Evolutionary conservation across 2,113 vertebrate genomes (phyloP).

Genomic region (Brevimyrus niger): DNA sequence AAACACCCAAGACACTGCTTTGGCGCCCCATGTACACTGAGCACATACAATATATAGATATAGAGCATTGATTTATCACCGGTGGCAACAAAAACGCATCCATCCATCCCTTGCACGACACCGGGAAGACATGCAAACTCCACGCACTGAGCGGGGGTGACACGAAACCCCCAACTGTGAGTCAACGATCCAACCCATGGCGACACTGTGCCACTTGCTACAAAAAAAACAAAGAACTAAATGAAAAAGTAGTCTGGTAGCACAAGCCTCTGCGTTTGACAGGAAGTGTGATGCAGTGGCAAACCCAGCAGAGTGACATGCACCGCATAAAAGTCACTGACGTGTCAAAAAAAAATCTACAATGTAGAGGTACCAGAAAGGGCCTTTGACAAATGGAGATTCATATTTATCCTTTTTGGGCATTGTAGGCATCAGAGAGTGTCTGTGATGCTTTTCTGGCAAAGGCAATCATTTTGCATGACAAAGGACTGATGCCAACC

Average conservation of each 20-base stretch:
- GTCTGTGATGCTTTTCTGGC: conserved; percentile 47
- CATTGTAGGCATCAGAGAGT: conserved; percentile 25
- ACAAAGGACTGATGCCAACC: conserved; percentile 50
- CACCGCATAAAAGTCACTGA: conserved; percentile 41
- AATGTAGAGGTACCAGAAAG: conserved; percentile 33
- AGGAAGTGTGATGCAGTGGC: conserved; percentile 38
- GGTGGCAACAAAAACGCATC: neutral
- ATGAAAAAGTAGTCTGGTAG: conserved; percentile 12
- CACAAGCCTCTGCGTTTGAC: conserved; percentile 34
- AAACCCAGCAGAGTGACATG: conserved; percentile 55
- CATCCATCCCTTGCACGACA: neutral
- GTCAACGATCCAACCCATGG: neutral
- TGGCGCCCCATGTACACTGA: neutral
- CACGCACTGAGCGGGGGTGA: neutral
- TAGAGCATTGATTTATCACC: neutral
- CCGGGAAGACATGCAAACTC: neutral
- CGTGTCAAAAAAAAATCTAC: conserved; percentile 48
- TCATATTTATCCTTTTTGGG: conserved; percentile 22
- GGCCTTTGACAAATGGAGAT: neutral
- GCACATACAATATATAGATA: neutral
- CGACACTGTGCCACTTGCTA: neutral
- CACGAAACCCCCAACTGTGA: neutral
- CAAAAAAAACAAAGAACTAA: conserved; percentile 3
- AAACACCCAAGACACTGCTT: neutral
- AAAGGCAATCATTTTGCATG: conserved; percentile 42